Conservation (phyloP, 2,797 vertebrate genomes). For the Phyllotis vaccarum region DNA sequence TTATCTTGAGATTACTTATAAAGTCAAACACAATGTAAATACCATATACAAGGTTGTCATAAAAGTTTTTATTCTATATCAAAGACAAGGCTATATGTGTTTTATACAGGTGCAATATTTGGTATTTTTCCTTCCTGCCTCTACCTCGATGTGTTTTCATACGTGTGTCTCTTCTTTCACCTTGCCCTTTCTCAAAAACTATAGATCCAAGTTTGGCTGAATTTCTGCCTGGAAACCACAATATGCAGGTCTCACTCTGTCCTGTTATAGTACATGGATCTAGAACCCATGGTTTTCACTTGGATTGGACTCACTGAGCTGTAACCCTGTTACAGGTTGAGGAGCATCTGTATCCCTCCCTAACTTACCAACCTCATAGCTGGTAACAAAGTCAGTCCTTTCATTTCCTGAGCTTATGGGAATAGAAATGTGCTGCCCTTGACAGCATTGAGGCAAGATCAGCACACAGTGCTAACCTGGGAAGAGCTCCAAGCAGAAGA, state of each 20-base stretch:
- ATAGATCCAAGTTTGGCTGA: not conserved
- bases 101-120: not conserved
- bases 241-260: not conserved
- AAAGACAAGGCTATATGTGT: not conserved
- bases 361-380: not conserved
- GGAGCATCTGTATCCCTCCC: not conserved
- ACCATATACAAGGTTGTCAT: not conserved
- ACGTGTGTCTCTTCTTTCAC: not conserved
- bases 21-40: not conserved
- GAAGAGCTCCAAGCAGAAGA: not conserved
- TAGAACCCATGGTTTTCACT: not conserved
- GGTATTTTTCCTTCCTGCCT: not conserved
- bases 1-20: not conserved
- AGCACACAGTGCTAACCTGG: not conserved
- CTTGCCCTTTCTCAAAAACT: not conserved
- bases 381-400: not conserved
- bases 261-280: not conserved
- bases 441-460: not conserved
- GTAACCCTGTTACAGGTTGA: accelerated
- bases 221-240: not conserved
- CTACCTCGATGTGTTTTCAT: not conserved
- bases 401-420: not conserved
- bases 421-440: not conserved
- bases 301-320: not conserved
- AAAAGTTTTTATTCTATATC: not conserved